These are phyloP conservation scores for Argyra leucocephala DNA, from an alignment of 2,888 invertebrate species.

Conservation along the genomic window DNA sequence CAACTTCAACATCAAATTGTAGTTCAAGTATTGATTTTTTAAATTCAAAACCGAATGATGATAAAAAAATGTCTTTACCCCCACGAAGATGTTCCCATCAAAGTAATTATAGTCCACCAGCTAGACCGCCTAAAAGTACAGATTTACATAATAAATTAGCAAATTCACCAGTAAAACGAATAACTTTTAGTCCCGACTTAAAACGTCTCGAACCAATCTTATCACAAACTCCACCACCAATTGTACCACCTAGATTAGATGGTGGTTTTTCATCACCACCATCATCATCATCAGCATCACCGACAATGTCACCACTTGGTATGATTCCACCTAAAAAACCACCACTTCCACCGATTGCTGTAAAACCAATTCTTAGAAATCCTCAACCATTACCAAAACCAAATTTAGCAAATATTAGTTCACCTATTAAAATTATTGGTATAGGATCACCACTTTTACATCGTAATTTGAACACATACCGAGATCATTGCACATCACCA, in stretches of 20 bases:
- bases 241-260: slow-evolving; percentile 25
- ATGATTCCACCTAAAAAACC: slow-evolving; percentile 56
- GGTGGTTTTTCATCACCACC: slow-evolving; percentile 22
- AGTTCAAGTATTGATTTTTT: not conserved
- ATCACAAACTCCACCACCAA: slow-evolving; percentile 28
- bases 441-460: slow-evolving; percentile 57
- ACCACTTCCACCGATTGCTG: slow-evolving; percentile 59
- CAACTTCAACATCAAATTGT: slow-evolving; percentile 35
- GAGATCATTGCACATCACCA: slow-evolving; percentile 40
- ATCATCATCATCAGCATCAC: slow-evolving; percentile 12
- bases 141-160: slow-evolving; percentile 33
- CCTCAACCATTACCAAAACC: slow-evolving; percentile 53
- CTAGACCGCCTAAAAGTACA: slow-evolving; percentile 57
- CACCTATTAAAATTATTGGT: slow-evolving; percentile 48
- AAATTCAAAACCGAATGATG: slow-evolving; percentile 23
- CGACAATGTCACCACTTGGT: slow-evolving; percentile 28
- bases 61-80: slow-evolving; percentile 48
- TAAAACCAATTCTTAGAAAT: slow-evolving; percentile 41
- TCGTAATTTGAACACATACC: slow-evolving; percentile 50
- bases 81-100: slow-evolving; percentile 53
- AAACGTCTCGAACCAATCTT: slow-evolving; percentile 16
- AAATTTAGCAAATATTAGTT: slow-evolving; percentile 42
- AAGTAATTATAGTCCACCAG: slow-evolving; percentile 52
- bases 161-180: slow-evolving; percentile 36
- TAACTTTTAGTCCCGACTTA: slow-evolving; percentile 16